Conservation (phyloP, 2,113 vertebrate species). For the Nematolebias whitei region DNA sequence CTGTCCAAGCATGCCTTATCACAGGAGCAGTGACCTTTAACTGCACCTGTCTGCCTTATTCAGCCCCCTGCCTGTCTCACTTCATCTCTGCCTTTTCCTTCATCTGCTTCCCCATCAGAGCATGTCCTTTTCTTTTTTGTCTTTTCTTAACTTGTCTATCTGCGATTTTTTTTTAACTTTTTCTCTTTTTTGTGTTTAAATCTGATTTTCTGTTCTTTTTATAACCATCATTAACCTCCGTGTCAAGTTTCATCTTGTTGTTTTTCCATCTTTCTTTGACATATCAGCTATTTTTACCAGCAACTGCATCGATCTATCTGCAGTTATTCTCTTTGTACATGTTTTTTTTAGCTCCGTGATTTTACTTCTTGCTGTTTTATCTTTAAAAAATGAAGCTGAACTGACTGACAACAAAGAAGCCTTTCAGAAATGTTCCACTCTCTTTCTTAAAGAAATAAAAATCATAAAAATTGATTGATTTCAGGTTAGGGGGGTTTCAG, state of each 20-base stretch:
- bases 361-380: background rate
- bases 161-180: too few relatives aligned
- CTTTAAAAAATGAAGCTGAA: background rate
- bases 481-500: too few relatives aligned
- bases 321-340: background rate
- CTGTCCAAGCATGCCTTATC: slow-evolving; percentile 52
- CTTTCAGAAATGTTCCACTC: too few relatives aligned
- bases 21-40: slow-evolving; percentile 69
- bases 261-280: background rate
- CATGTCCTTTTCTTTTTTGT: background rate
- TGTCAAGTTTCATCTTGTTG: background rate
- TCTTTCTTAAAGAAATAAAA: too few relatives aligned
- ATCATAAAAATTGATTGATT: too few relatives aligned
- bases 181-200: background rate
- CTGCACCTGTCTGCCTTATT: slow-evolving; percentile 37
- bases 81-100: slow-evolving; percentile 16
- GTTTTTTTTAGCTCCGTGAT: background rate
- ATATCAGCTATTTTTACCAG: background rate
- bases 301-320: background rate
- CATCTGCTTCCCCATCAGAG: slow-evolving; percentile 29
- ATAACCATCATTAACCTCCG: background rate
- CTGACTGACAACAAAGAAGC: background rate
- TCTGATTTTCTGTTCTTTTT: background rate
- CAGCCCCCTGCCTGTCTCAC: too few relatives aligned
- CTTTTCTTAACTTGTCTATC: slow-evolving; percentile 5